Evolutionary conservation across 2,888 invertebrate species (phyloP), one percentile per base, ranked within the genome.

Genomic region (Conus canariensis): DNA sequence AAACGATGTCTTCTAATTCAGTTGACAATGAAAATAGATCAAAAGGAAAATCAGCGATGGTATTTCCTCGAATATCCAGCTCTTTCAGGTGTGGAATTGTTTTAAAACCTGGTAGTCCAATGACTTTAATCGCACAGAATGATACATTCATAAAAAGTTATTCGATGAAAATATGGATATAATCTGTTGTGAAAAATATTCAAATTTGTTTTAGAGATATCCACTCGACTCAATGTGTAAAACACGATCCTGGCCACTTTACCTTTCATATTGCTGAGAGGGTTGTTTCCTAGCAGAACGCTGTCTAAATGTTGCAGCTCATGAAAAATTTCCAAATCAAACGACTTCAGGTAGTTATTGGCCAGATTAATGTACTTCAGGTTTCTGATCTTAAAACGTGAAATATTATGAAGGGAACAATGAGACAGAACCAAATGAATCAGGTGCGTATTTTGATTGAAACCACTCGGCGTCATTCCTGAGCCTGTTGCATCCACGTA

Each of bases 401-500:
- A 77, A 25, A 77, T 77, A 25, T 77, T 77, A 25, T 8, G 19
- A n/a, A 77, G n/a, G 25, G 74, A 77, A 77, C 74, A 77, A 9
- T 12, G n/a, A 25, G 74, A 77, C 7, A 77, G 19, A 22, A n/a
- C 10, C n/a, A 77, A 25, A 22, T 25, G 74, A 25, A 77, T 22
- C 6, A 77, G 74, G n/a, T 25, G 25, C 8, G 6, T n/a, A 25
- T 77, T 77, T 9, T 22, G 22, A 25, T 25, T 22, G n/a, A 77
- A 77, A 77, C 25, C 74, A 77, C 8, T 22, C 74, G 25, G 74
- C 25, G 74, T 22, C 74, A 77, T 77, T 19, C n/a, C n/a, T 25
- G 74, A 77, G n/a, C 12, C 25, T 77, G 74, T 22, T n/a, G 74
- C 74, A 77, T 77, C 74, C n/a, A 77, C n/a, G n/a, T n/a, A 77